Evolutionary conservation across 30 jellyfish, hydroid and myxozoan genomes (phyloP).

Genomic region (Pelagia noctiluca): DNA sequence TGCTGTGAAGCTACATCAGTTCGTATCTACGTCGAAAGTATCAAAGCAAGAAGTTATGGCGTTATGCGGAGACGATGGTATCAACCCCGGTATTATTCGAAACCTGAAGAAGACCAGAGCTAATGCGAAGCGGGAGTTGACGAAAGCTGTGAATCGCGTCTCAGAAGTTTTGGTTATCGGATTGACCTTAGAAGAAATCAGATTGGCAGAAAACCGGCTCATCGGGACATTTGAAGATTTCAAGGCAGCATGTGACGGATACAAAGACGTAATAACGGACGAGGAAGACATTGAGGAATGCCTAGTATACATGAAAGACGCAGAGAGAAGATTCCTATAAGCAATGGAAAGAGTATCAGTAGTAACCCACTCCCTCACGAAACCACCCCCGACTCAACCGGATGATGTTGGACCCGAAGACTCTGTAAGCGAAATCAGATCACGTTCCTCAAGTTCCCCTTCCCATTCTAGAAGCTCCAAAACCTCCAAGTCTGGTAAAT

Average conservation of each 20-base stretch:
- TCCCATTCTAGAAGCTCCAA: conserved; percentile 24
- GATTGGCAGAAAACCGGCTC: conserved; percentile 38
- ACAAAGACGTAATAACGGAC: not conserved
- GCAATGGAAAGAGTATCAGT: not conserved
- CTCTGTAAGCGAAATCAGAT: conserved; percentile 34
- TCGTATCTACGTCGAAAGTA: conserved; percentile 1
- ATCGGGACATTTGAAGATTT: conserved; percentile 20
- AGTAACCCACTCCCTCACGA: conserved; percentile 6
- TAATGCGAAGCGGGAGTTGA: conserved; percentile 38
- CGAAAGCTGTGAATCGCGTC: conserved; percentile 43
- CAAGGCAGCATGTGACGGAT: conserved; percentile 31
- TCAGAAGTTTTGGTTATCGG: conserved; percentile 33
- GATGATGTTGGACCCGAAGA: conserved; percentile 42
- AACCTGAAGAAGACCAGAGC: conserved; percentile 44
- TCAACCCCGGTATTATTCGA: not conserved
- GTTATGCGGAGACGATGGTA: conserved; percentile 30
- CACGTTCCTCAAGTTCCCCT: conserved; percentile 22
- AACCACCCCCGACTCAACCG: not conserved
- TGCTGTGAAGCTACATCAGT: conserved; percentile 37
- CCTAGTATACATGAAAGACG: conserved; percentile 22
- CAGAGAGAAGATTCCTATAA: conserved; percentile 41
- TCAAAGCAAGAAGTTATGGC: conserved; percentile 23
- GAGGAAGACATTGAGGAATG: conserved; percentile 35
- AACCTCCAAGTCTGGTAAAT: conserved; percentile 34
- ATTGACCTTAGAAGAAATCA: conserved; percentile 21